These are phyloP conservation scores for Cirrhinus molitorella DNA, from an alignment of 2,797 vertebrate genomes.

Conservation along the genomic window DNA sequence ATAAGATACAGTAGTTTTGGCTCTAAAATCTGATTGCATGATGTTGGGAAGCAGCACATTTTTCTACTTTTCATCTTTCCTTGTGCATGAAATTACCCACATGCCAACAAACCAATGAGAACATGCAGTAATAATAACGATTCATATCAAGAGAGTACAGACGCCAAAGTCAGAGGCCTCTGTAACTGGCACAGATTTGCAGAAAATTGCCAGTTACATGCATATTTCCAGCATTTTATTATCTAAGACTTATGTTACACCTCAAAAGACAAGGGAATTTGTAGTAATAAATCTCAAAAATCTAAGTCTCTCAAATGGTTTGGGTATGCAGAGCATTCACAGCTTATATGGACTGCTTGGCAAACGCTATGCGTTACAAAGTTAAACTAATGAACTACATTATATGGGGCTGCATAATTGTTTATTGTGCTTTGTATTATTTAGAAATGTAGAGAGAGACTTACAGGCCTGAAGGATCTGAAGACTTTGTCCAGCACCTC, in stretches of 20 bases:
- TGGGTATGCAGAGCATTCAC: neutral
- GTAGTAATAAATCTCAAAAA: neutral
- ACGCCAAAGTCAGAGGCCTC: neutral
- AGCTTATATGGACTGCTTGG: neutral
- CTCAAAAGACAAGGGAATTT: neutral
- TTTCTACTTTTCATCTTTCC: no score
- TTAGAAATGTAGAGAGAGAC: conserved; percentile 61
- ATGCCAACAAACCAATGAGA: neutral
- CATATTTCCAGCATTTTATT: neutral
- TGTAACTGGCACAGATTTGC: neutral
- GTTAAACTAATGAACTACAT: neutral
- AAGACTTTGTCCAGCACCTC: conserved; percentile 98
- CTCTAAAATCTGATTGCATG: neutral
- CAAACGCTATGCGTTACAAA: neutral
- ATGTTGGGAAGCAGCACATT: no score
- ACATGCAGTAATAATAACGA: neutral
- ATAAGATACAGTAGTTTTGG: neutral
- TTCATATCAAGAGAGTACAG: neutral
- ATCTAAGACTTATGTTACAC: neutral
- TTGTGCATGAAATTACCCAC: neutral
- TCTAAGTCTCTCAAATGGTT: neutral
- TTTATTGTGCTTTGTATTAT: neutral
- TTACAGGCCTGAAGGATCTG: conserved; percentile 97
- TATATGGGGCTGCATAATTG: conserved; percentile 29
- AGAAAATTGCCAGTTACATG: neutral